Percentiles rank a stretch among this genome's conserved stretches.
phyloP scores from a whole-genome alignment of 2,113 vertebrate genomes.

The Gila orcuttii region DNA sequence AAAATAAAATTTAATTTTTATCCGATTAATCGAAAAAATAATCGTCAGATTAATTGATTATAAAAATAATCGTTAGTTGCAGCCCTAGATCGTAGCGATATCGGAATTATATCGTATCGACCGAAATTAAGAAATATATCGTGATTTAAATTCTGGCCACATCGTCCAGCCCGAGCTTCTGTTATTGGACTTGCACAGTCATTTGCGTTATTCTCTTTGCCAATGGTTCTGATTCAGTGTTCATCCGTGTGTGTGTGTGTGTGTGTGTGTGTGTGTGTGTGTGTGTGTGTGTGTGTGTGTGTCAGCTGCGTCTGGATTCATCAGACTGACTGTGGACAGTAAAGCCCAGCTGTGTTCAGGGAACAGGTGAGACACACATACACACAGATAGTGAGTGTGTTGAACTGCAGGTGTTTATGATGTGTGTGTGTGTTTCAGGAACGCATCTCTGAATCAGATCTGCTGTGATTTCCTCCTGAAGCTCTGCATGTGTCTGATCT shows the following conservation, averaged over 20 bases:
- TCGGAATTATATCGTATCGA: no score
- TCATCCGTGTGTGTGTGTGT: no score
- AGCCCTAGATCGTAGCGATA: no score
- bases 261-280: no score
- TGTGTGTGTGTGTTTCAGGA: constrained; percentile 71
- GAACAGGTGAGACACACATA: constrained; percentile 79
- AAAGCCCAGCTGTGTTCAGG: constrained; percentile 85
- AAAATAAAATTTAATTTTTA: no score
- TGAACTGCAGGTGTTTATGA: not conserved
- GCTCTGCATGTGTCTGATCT: constrained; percentile 83
- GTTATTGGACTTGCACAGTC: no score
- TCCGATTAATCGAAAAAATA: no score
- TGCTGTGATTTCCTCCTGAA: constrained; percentile 86
- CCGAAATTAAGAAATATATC: no score
- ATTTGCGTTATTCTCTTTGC: fast-evolving
- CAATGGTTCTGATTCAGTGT: not conserved
- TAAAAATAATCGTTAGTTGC: no score
- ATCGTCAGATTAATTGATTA: no score
- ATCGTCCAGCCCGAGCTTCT: no score
- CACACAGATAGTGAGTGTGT: constrained; percentile 14
- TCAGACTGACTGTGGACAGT: constrained; percentile 83
- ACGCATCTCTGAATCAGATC: constrained; percentile 82
- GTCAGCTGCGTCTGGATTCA: constrained; percentile 89
- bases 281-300: constrained; percentile 30
- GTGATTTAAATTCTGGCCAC: no score